These are phyloP conservation scores for Drosophila phalerata DNA, from an alignment of 2,888 invertebrate genomes.

Conservation along the genomic window DNA sequence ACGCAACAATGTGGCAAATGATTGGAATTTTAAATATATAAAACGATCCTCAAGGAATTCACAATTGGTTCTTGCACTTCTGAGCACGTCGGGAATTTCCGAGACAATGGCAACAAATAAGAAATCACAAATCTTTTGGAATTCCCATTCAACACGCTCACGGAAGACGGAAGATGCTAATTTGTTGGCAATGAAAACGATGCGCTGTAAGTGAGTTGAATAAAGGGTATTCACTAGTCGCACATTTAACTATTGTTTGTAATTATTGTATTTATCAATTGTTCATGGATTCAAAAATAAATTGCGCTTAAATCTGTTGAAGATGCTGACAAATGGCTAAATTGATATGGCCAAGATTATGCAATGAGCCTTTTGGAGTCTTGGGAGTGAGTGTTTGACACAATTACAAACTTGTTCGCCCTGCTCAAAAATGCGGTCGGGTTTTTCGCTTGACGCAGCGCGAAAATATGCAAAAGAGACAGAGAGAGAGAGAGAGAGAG, in stretches of 20 bases:
- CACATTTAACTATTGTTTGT: background rate
- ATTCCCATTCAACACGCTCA: constrained; percentile 42
- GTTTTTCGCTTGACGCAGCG: constrained; percentile 53
- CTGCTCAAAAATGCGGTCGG: constrained; percentile 72
- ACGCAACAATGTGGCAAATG: constrained; percentile 38
- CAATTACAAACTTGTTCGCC: constrained; percentile 79
- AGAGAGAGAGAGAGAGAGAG: background rate
- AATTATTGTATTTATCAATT: constrained; percentile 8
- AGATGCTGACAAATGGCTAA: constrained; percentile 46
- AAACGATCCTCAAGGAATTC: constrained; percentile 34
- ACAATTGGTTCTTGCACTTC: constrained; percentile 37
- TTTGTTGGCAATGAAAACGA: constrained; percentile 34
- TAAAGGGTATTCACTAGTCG: background rate
- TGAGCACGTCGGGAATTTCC: constrained; percentile 41
- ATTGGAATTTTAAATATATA: constrained; percentile 48
- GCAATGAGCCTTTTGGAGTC: constrained; percentile 53
- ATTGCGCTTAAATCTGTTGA: constrained; percentile 14
- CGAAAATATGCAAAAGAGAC: constrained; percentile 70
- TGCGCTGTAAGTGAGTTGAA: background rate
- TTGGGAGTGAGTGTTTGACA: constrained; percentile 63
- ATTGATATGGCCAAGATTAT: constrained; percentile 50
- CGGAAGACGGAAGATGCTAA: constrained; percentile 50
- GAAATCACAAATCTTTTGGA: constrained; percentile 27
- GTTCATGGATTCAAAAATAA: constrained; percentile 7
- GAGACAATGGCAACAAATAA: constrained; percentile 26